Evolutionary conservation across 2,113 vertebrate species (phyloP), one percentile per base, ranked within the genome.

Genomic region (Holacanthus passer): DNA sequence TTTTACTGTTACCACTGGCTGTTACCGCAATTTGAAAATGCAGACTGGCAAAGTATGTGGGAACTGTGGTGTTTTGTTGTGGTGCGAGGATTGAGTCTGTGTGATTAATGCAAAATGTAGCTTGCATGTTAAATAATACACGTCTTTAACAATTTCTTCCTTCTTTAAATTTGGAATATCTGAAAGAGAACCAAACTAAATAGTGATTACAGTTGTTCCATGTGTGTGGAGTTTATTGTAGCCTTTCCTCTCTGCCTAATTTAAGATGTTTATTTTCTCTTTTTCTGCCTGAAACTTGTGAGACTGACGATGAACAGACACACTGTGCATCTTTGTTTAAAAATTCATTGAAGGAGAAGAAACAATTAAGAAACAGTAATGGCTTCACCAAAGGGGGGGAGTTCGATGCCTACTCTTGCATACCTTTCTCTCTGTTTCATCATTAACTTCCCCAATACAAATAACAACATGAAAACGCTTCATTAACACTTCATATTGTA

Each of bases 341-440:
- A 50, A 77, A 88, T 48, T 82, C 75, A 93, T 10, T 63, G 69
- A 83, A 86, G 82, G 84, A 86, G 85, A 92, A 80, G 80, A 90
- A 92, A 91, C 83, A 86, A 92, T 90, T 83, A 91, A 69, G 64
- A 68, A 76, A 75, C 60, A 58, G 72, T 89, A 89, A 94, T 91
- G 73, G 68, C 79, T 90, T 83, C 77, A 67, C 62, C 75, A 67
- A 74, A 82, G 52, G 77, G 71, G 75, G 75, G 74, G 71, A 37
- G 73, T 78, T 67, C 37, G 62, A 56, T 63, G 56, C 52, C 39
- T 69, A 80, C 67, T 80, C 78, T 80, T 81, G 79, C 74, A 84
- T 87, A 75, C 50, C 58, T 55, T 70, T 22, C 47, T 86, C 68
- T 73, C 79, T 80, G 73, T 85, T 88, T 84, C 41, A 64, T 76